Percentiles rank a stretch among this genome's conserved stretches.
phyloP scores from a whole-genome alignment of 1,140 invertebrate genomes.

The Papilio dardanus region DNA sequence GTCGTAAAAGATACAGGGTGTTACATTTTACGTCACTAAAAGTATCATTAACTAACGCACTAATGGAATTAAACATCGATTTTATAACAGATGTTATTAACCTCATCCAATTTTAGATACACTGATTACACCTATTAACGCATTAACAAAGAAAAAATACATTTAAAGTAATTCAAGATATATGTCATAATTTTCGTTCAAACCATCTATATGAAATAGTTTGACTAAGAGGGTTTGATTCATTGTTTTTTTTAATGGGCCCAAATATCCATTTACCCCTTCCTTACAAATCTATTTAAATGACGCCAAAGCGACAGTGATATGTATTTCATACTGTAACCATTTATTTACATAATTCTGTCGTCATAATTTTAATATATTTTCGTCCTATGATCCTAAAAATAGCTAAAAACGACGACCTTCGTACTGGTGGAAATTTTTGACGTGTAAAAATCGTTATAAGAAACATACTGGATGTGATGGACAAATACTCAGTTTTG shows the following conservation, averaged over 20 bases:
- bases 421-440: conserved; percentile 26
- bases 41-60: conserved; percentile 30
- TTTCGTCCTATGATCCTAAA: conserved; percentile 22
- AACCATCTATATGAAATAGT: background rate
- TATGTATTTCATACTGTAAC: background rate
- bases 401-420: conserved; percentile 9
- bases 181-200: background rate
- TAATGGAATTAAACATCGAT: conserved; percentile 38
- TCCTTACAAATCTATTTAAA: background rate
- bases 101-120: background rate
- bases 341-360: background rate
- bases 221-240: background rate
- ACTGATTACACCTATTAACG: conserved; percentile 4
- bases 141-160: background rate
- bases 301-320: background rate
- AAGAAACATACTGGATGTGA: conserved; percentile 62
- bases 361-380: background rate
- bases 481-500: conserved; percentile 64
- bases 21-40: conserved; percentile 52
- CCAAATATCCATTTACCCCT: background rate
- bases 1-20: conserved; percentile 70
- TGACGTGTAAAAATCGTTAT: conserved; percentile 35
- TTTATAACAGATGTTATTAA: conserved; percentile 21
- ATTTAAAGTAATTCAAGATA: background rate
- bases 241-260: background rate